phyloP scores from a whole-genome alignment of 2,113 vertebrate genomes.

The Neolamprologus toae region DNA sequence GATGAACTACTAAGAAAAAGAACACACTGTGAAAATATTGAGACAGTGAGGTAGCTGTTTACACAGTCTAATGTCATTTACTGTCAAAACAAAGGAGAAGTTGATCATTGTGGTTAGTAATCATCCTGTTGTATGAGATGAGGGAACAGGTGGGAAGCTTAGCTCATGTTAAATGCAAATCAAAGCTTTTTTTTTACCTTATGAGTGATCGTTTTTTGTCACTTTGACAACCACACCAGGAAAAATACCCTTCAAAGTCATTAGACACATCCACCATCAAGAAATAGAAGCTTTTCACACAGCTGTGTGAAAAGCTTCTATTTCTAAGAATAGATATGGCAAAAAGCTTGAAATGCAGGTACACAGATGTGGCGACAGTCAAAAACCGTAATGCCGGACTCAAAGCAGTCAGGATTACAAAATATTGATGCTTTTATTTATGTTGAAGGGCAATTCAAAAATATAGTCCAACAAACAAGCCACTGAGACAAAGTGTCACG shows the following conservation, averaged over 20 bases:
- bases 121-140: not conserved
- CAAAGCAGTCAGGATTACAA: not conserved
- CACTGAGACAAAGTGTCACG: not conserved
- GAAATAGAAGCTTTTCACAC: not conserved
- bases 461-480: not conserved
- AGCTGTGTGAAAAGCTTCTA: not conserved
- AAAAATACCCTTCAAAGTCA: not conserved
- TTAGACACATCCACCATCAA: not conserved
- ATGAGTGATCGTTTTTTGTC: not conserved
- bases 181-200: not conserved
- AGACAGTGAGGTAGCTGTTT: not conserved
- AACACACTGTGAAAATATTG: not conserved
- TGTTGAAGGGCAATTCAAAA: not conserved
- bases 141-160: not conserved
- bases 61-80: not conserved
- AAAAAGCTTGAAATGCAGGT: not conserved
- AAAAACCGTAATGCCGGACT: not conserved
- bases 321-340: not conserved
- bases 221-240: not conserved
- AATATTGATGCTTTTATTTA: not conserved
- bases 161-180: not conserved
- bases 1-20: not conserved
- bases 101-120: not conserved
- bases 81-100: not conserved
- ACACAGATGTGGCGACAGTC: not conserved